Percentiles rank a stretch among this genome's conserved stretches.
These are phyloP conservation scores for Tenualosa thibaudeaui DNA, from an alignment of 2,797 vertebrate species.

Conservation along the genomic window DNA sequence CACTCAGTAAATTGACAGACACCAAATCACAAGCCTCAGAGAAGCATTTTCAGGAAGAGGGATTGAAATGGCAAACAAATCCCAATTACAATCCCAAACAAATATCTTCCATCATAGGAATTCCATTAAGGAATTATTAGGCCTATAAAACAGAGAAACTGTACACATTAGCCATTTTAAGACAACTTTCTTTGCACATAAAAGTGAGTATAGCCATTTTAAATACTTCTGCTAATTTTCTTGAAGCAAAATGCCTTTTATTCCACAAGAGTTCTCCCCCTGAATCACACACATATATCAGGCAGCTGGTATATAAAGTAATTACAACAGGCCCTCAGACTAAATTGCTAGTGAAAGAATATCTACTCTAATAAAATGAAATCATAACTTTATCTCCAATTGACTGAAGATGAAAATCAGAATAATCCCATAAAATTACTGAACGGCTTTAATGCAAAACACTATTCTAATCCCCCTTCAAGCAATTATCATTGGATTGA, in stretches of 20 bases:
- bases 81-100: not conserved
- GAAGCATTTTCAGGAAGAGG: not conserved
- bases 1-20: not conserved
- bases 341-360: slow-evolving; percentile 21
- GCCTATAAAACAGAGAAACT: not conserved
- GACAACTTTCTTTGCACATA: not conserved
- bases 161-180: not conserved
- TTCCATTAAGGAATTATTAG: not conserved
- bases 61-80: not conserved
- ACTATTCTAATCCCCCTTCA: slow-evolving; percentile 54
- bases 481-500: slow-evolving; percentile 64
- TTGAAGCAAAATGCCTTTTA: not conserved
- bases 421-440: slow-evolving; percentile 32
- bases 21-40: not conserved
- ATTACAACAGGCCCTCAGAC: not conserved
- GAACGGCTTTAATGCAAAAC: slow-evolving; percentile 31
- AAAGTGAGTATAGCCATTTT: not conserved
- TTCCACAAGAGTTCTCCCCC: not conserved
- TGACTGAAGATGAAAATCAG: slow-evolving; percentile 33
- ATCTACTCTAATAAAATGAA: slow-evolving; percentile 33
- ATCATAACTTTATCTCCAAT: slow-evolving; percentile 29
- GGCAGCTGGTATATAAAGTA: not conserved
- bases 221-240: not conserved
- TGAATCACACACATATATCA: slow-evolving; percentile 10
- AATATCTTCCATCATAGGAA: not conserved